Evolutionary conservation across 2,888 invertebrate species (phyloP), one percentile per base, ranked within the genome.

Genomic region (Pharmacophagus antenor): DNA sequence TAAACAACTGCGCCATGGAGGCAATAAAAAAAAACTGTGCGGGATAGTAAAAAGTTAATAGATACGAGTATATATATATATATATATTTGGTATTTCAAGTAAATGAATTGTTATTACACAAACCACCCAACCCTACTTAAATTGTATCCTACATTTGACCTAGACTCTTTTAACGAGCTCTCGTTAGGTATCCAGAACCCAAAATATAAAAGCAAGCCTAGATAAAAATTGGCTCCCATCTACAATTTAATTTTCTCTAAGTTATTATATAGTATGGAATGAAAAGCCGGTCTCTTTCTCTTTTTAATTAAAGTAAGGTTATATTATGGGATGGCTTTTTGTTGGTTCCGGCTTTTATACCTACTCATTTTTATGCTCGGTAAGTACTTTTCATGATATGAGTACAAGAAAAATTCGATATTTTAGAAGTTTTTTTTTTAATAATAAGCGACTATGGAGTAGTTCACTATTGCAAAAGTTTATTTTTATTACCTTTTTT

Each of bases 301-400:
- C 61, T 41, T 52, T 61, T 61, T 61, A 61, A 61, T 61, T 61
- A 61, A 61, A 61, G 51, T 61, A 46, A 61, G 61, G 48, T 56
- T 60, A 51, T 56, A 56, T 54, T 59, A 60, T 46, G 46, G 41
- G 42, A 56, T 56, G 52, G 48, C 21, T 56, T 56, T 56, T 48
- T 56, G 56, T 61, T 47, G 47, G 48, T 61, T 56, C 6, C 51
- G 60, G 51, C 50, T 54, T 54, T 54, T 54, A 47, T 60, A 56
- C 21, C 20, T 41, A 41, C 53, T 53, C 46, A 47, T 21, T 47
- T 56, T 51, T 60, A 60, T 60, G 27, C n/a, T 51, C n/a, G 15
- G 42, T 17, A 53, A 41, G 41, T 53, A 48, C 48, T 23, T 48
- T 58, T 53, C 46, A 52, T 25, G 17, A 41, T 20, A 25, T 22